Conservation (phyloP, 30 jellyfish, hydroid and myxozoan genomes). For the Hydra vulgaris region DNA sequence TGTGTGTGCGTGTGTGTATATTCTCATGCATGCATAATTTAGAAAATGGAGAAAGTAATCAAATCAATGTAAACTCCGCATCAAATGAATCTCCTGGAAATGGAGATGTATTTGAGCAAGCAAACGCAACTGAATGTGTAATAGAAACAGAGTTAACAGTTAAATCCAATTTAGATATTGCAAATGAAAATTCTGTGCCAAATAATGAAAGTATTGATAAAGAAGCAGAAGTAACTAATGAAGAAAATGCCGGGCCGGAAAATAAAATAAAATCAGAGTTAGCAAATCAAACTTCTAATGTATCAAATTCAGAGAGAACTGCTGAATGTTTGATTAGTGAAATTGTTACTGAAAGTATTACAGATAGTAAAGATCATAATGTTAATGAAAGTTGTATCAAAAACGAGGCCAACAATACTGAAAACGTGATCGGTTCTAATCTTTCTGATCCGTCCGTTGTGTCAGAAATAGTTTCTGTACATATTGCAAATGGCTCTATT, state of each 20-base stretch:
- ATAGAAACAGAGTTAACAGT: neutral
- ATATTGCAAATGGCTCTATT: neutral
- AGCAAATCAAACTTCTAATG: neutral
- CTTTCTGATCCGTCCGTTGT: neutral
- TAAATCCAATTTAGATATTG: neutral
- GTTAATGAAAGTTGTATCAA: neutral
- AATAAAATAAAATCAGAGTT: neutral
- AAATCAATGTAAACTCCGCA: neutral
- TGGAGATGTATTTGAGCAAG: neutral
- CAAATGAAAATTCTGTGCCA: neutral
- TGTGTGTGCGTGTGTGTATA: too few species aligned
- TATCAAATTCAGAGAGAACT: neutral
- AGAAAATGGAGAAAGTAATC: neutral
- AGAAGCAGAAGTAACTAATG: neutral
- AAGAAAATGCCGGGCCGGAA: neutral
- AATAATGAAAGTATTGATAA: neutral
- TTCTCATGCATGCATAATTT: too few species aligned
- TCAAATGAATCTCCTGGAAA: neutral
- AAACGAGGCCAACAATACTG: neutral
- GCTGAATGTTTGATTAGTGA: neutral
- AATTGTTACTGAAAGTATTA: neutral
- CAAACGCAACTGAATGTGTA: neutral
- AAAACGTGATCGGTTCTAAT: neutral
- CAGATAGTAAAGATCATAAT: neutral
- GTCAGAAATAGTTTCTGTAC: neutral